These are phyloP conservation scores for Peromyscus polionotus DNA, from an alignment of 2,113 vertebrate genomes.

Conservation along the genomic window DNA sequence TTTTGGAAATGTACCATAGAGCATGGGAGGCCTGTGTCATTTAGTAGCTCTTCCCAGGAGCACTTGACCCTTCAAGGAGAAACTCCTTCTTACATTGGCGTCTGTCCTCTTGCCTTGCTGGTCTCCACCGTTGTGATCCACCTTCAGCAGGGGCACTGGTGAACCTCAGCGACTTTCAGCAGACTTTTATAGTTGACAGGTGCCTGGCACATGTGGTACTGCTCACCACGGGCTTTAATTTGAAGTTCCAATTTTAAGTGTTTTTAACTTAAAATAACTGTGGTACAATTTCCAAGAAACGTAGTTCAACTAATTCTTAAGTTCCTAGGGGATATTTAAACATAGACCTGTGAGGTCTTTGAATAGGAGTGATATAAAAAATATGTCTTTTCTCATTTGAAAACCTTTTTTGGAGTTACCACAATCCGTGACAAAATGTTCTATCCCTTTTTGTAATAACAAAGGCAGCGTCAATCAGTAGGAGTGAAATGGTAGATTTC, in stretches of 20 bases:
- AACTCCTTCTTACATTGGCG: neutral
- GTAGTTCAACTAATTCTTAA: slow-evolving; percentile 42
- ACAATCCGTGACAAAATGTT: slow-evolving; percentile 7
- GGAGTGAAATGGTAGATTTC: neutral
- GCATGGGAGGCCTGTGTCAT: neutral
- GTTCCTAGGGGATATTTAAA: neutral
- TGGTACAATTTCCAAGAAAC: neutral
- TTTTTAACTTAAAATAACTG: slow-evolving; percentile 15
- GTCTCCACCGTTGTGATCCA: neutral
- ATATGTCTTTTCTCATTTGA: neutral
- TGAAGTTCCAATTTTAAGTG: neutral
- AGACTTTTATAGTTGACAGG: neutral
- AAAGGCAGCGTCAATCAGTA: neutral
- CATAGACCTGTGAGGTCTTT: neutral
- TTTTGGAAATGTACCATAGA: neutral
- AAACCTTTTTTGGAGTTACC: slow-evolving; percentile 6
- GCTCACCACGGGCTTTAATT: neutral
- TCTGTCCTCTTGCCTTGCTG: neutral
- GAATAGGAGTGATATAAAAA: slow-evolving; percentile 14
- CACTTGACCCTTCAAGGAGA: slow-evolving; percentile 8
- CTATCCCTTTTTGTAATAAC: slow-evolving; percentile 23
- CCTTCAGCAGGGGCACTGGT: neutral
- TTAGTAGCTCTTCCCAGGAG: neutral
- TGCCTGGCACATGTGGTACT: neutral
- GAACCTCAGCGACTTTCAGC: too few relatives aligned